Percentiles rank a stretch among this genome's conserved stretches.
phyloP scores from a whole-genome alignment of 2,888 invertebrate species.

The Andrena bicolor region DNA sequence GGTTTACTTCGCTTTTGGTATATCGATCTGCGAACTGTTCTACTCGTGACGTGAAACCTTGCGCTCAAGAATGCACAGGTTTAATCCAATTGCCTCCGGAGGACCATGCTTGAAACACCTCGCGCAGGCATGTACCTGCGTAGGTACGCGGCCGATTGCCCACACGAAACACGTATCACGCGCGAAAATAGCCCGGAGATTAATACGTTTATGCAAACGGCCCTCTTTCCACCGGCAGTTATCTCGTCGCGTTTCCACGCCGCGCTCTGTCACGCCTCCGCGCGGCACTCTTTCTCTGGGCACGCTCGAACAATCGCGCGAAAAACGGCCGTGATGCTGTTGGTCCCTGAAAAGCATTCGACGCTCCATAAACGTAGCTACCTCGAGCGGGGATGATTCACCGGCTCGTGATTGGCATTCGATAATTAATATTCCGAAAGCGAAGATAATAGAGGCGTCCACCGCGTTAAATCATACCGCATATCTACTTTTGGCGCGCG shows the following conservation, averaged over 20 bases:
- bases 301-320: background rate
- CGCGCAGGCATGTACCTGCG: constrained; percentile 28
- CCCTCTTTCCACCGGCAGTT: background rate
- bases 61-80: background rate
- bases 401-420: constrained; percentile 7
- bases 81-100: background rate
- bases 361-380: background rate
- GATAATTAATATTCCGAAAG: background rate
- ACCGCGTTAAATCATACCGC: too few relatives aligned
- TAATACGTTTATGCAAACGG: constrained; percentile 52
- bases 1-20: too few relatives aligned
- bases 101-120: background rate
- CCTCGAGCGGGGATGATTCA: constrained; percentile 2
- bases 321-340: background rate
- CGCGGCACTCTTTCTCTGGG: background rate
- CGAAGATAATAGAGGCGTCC: too few relatives aligned
- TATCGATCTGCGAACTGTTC: background rate
- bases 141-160: constrained; percentile 40
- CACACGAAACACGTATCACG: constrained; percentile 59
- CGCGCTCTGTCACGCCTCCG: constrained; percentile 22
- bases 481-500: background rate
- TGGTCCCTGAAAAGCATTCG: constrained; percentile 4
- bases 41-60: background rate
- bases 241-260: constrained; percentile 7
- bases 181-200: constrained; percentile 71